A percentile compares a stretch with the other conserved stretches of the same genome.
Conservation (phyloP, 2,797 vertebrate genomes). For the Pipistrellus pipistrellus region DNA sequence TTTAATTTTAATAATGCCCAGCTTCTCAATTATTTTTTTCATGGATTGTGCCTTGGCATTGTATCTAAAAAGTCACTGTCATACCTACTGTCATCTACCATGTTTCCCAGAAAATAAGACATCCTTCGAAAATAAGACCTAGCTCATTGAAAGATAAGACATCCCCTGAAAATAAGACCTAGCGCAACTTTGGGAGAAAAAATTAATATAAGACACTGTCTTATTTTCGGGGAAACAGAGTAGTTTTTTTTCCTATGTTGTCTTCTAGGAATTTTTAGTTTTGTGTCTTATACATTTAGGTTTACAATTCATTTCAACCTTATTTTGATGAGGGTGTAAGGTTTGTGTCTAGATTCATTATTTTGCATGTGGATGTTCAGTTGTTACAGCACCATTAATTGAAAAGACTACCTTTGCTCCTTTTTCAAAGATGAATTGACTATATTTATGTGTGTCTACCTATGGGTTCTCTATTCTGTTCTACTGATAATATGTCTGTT, state of each 20-base stretch:
- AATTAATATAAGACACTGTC: too few species aligned
- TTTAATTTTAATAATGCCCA: not conserved
- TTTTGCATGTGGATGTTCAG: not conserved
- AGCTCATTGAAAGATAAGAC: too few species aligned
- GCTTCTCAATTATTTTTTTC: not conserved
- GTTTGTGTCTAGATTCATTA: not conserved
- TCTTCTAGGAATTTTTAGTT: not conserved
- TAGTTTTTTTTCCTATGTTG: not conserved
- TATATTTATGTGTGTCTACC: not conserved
- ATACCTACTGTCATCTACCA: not conserved
- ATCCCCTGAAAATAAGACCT: too few species aligned
- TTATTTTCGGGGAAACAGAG: too few species aligned
- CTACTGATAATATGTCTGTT: not conserved
- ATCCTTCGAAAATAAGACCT: too few species aligned
- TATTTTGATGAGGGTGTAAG: not conserved
- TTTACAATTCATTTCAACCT: not conserved
- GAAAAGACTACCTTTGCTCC: not conserved
- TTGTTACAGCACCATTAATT: not conserved
- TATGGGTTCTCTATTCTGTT: not conserved
- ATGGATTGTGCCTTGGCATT: not conserved
- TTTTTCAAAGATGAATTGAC: not conserved
- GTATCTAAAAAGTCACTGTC: not conserved
- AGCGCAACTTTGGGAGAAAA: too few species aligned
- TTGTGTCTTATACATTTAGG: not conserved
- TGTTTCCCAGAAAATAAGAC: too few species aligned